Conservation (phyloP, 2,888 invertebrate genomes). For the Anthophora plumipes region DNA sequence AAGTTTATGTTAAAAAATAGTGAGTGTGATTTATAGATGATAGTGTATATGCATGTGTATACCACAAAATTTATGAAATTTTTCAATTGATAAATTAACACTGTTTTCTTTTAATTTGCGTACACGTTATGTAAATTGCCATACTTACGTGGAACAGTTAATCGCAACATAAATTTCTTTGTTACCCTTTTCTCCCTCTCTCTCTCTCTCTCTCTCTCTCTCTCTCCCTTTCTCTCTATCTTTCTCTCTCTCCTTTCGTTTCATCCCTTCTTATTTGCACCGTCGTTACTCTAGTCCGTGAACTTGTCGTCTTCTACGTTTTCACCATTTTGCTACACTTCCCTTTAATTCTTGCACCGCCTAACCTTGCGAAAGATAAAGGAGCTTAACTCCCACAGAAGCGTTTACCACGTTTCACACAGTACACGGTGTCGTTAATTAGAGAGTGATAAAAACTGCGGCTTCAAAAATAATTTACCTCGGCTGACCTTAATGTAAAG, state of each 20-base stretch:
- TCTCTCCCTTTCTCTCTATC: background rate
- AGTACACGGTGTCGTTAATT: constrained; percentile 66
- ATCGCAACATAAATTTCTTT: constrained; percentile 39
- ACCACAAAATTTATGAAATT: too few species aligned
- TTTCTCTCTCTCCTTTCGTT: background rate
- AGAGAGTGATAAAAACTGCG: constrained; percentile 68
- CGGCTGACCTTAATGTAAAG: constrained; percentile 60
- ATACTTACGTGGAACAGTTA: constrained; percentile 33
- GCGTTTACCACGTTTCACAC: constrained; percentile 27
- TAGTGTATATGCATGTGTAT: too few species aligned
- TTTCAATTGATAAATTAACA: too few species aligned
- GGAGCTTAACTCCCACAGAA: constrained; percentile 64
- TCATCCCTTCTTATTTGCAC: constrained; percentile 26
- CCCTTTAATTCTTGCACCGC: constrained; percentile 65
- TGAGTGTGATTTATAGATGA: too few species aligned
- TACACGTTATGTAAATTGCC: background rate
- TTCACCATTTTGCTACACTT: constrained; percentile 49
- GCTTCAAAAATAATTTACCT: constrained; percentile 59
- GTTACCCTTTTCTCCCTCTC: constrained; percentile 17
- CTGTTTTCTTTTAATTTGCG: background rate
- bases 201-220: too few species aligned
- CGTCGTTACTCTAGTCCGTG: constrained; percentile 8
- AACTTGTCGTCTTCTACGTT: constrained; percentile 45
- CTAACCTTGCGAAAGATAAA: constrained; percentile 64
- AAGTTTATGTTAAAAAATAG: too few species aligned